phyloP scores from a whole-genome alignment of 30 jellyfish, hydroid and myxozoan species.

The Clytia hemisphaerica region DNA sequence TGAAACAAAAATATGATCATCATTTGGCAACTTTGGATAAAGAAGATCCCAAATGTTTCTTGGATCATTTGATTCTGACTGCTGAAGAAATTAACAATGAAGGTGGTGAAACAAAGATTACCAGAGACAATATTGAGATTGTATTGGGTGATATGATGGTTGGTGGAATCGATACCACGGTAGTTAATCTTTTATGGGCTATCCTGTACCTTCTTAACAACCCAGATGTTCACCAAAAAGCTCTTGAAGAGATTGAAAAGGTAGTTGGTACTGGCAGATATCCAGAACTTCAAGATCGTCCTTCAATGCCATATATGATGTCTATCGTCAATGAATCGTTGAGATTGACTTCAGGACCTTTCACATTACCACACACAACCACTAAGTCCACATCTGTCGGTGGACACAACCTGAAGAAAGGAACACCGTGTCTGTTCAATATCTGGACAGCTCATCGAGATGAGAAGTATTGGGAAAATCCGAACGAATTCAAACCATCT shows the following conservation, averaged over 20 bases:
- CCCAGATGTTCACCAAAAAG: conserved; percentile 41
- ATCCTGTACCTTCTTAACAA: conserved; percentile 13
- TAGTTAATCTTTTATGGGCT: conserved; percentile 51
- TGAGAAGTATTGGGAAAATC: conserved; percentile 47
- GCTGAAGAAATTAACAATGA: too few species aligned
- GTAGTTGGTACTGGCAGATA: conserved; percentile 35
- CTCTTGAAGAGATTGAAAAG: conserved; percentile 25
- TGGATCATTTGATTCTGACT: too few species aligned
- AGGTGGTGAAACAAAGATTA: too few species aligned
- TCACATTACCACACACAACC: conserved; percentile 58
- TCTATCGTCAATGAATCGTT: conserved; percentile 42
- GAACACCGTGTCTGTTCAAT: conserved; percentile 37
- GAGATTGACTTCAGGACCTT: conserved; percentile 44
- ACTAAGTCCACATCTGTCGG: conserved; percentile 37
- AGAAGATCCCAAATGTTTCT: too few species aligned
- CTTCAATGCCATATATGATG: conserved; percentile 24
- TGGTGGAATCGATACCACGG: conserved; percentile 62
- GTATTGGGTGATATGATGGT: conserved; percentile 39
- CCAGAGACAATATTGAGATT: conserved; percentile 40
- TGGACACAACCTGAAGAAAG: conserved; percentile 33
- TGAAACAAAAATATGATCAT: too few species aligned
- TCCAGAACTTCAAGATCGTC: conserved; percentile 39
- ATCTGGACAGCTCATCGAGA: conserved; percentile 51
- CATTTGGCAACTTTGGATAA: too few species aligned
- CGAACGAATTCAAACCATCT: conserved; percentile 40